These are phyloP conservation scores for Paratilapia polleni DNA, from an alignment of 2,113 vertebrate genomes.

Conservation along the genomic window DNA sequence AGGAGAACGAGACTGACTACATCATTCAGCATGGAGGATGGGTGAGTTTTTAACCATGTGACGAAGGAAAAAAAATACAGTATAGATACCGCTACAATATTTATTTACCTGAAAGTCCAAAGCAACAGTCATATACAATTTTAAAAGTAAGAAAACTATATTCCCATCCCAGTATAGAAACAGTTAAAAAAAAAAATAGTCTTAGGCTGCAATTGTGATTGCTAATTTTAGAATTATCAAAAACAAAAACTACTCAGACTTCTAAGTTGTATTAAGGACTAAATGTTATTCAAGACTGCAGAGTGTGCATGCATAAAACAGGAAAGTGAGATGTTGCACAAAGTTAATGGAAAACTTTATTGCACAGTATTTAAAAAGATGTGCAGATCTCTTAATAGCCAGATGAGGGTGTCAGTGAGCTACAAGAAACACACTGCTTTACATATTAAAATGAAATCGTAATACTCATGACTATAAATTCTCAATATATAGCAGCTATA, in stretches of 20 bases:
- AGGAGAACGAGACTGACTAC: constrained; percentile 86
- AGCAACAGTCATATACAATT: background rate
- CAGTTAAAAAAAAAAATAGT: background rate
- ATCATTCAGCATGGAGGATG: constrained; percentile 94
- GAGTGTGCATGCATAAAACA: background rate
- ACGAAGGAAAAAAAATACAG: background rate
- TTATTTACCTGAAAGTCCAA: background rate
- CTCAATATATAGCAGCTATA: background rate
- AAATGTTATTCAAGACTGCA: background rate
- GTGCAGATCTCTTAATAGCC: constrained; percentile 5
- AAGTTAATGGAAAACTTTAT: background rate
- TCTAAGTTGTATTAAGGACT: background rate
- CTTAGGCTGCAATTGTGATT: background rate
- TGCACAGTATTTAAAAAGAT: background rate
- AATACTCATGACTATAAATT: background rate
- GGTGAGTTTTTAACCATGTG: constrained; percentile 81
- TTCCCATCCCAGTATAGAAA: background rate
- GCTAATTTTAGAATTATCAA: background rate
- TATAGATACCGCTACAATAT: background rate
- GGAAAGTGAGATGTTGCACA: background rate
- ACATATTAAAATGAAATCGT: background rate
- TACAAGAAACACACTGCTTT: background rate
- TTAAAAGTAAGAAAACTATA: background rate
- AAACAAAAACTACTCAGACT: background rate
- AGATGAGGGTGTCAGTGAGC: constrained; percentile 60